A percentile compares a stretch with the other conserved stretches of the same genome.
phyloP scores from a whole-genome alignment of 2,113 vertebrate genomes.

The Aphyosemion australe region DNA sequence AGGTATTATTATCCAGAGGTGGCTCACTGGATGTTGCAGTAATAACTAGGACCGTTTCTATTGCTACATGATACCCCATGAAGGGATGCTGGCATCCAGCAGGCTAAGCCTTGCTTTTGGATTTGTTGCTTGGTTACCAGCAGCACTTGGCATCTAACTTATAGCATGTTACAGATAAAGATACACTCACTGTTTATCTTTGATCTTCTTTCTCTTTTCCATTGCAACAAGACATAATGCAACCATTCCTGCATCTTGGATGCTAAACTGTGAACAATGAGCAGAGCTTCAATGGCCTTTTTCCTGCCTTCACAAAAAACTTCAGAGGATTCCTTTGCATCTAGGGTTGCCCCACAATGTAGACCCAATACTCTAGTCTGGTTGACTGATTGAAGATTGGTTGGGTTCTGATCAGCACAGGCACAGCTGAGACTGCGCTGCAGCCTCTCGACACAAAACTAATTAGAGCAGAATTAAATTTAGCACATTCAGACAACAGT shows the following conservation, averaged over 20 bases:
- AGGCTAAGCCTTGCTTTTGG: not conserved
- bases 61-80: too few relatives aligned
- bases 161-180: not conserved
- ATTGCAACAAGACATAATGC: not conserved
- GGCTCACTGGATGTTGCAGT: not conserved
- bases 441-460: slow-evolving; percentile 23
- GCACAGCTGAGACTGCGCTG: not conserved
- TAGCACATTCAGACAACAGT: slow-evolving; percentile 40
- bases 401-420: slow-evolving; percentile 27
- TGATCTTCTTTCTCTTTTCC: not conserved
- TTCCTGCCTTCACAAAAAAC: too few relatives aligned
- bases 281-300: not conserved
- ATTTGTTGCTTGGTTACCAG: not conserved
- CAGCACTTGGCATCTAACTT: not conserved
- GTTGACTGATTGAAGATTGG: slow-evolving; percentile 20
- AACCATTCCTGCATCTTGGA: too few relatives aligned
- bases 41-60: not conserved
- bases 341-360: not conserved
- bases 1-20: not conserved
- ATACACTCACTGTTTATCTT: not conserved
- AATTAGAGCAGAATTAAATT: slow-evolving; percentile 56
- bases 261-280: not conserved
- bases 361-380: not conserved
- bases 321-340: too few relatives aligned
- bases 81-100: not conserved